phyloP scores from a whole-genome alignment of 2,113 vertebrate genomes.

The Scytalopus superciliaris region DNA sequence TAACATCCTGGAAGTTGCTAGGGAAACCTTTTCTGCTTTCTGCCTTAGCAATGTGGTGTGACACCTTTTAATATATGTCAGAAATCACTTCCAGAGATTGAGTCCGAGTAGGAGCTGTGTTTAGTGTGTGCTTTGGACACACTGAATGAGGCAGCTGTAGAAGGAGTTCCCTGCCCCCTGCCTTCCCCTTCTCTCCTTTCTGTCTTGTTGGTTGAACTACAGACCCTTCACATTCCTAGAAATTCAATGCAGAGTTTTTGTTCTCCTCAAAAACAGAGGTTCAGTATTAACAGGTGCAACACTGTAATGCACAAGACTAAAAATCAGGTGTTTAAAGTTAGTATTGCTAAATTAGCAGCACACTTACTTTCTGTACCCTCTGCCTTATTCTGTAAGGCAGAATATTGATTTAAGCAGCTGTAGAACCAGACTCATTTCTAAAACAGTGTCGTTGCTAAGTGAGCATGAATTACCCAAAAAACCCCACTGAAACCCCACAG shows the following conservation, averaged over 20 bases:
- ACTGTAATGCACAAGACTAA: not conserved
- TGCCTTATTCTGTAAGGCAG: not conserved
- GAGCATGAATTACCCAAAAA: not conserved
- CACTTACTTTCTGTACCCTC: not conserved
- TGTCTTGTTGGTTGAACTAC: not conserved
- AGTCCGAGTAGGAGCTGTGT: not conserved
- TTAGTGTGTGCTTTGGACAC: not conserved
- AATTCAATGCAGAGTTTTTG: not conserved
- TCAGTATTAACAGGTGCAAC: not conserved
- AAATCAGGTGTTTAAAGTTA: not conserved
- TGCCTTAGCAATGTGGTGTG: not conserved
- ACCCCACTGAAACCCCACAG: not conserved
- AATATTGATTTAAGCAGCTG: not conserved
- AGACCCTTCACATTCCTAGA: not conserved
- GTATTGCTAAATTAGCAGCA: not conserved
- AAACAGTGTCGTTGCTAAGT: not conserved
- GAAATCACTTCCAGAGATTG: not conserved
- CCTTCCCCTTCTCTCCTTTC: not conserved
- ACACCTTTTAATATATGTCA: not conserved
- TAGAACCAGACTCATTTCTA: not conserved
- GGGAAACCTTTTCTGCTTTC: not conserved
- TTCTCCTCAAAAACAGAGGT: not conserved
- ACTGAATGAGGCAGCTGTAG: not conserved
- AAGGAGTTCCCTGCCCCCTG: not conserved
- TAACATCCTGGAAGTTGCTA: not conserved